These are phyloP conservation scores for Brevipalpus yothersi DNA, from an alignment of 1,140 invertebrate species.

Conservation along the genomic window DNA sequence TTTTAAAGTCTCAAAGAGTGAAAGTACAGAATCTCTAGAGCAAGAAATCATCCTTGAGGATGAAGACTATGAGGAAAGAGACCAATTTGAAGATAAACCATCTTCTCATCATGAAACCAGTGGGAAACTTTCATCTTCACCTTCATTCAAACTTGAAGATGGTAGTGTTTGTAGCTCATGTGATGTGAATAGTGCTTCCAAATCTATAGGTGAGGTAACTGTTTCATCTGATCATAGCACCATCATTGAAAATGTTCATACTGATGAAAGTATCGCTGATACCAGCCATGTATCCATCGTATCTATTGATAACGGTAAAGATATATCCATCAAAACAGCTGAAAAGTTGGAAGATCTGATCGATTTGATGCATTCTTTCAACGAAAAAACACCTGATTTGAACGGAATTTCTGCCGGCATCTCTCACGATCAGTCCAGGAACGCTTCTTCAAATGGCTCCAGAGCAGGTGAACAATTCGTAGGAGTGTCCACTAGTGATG, in stretches of 20 bases:
- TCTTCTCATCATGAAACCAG: background rate
- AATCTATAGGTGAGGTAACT: constrained; percentile 10
- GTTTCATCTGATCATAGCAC: constrained; percentile 14
- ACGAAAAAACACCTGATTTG: background rate
- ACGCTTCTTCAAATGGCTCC: background rate
- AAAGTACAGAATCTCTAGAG: background rate
- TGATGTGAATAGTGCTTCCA: background rate
- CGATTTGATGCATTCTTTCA: background rate
- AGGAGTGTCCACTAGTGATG: background rate
- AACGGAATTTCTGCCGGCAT: background rate
- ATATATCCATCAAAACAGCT: constrained; percentile 5
- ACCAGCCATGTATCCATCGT: constrained; percentile 71
- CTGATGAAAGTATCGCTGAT: constrained; percentile 20
- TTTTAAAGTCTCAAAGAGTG: background rate
- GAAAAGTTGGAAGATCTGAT: background rate
- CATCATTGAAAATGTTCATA: constrained; percentile 8
- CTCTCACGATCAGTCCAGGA: background rate
- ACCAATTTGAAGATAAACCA: background rate
- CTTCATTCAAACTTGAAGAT: no score
- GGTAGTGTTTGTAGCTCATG: no score
- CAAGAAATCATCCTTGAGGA: background rate
- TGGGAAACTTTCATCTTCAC: no score
- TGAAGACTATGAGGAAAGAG: background rate
- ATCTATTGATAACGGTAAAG: constrained; percentile 32
- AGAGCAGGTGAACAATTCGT: background rate